phyloP scores from a whole-genome alignment of 2,113 vertebrate species.

The Lampris megalopsis region DNA sequence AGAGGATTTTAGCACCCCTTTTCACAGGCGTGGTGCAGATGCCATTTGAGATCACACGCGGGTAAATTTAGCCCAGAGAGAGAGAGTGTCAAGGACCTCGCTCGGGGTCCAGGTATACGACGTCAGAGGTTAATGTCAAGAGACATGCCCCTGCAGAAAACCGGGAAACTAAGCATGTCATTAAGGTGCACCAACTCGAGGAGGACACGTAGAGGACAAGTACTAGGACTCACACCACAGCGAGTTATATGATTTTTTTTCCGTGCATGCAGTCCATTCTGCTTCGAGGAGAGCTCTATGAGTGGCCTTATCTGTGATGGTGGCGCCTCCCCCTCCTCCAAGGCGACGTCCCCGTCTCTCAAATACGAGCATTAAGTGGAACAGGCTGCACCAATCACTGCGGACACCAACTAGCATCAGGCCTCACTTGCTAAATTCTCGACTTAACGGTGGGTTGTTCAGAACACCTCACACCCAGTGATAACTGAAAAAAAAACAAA shows the following conservation, averaged over 20 bases:
- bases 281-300: not conserved
- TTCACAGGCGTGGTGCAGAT: constrained; percentile 57
- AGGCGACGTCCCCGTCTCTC: constrained; percentile 35
- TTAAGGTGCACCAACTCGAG: constrained; percentile 5
- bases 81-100: constrained; percentile 47
- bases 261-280: not conserved
- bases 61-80: constrained; percentile 67
- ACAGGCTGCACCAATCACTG: constrained; percentile 53
- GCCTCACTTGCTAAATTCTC: constrained; percentile 61
- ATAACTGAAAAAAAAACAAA: constrained; percentile 34
- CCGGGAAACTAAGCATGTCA: constrained; percentile 30
- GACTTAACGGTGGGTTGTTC: constrained; percentile 49
- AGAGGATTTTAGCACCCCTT: constrained; percentile 60
- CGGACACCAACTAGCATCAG: constrained; percentile 73
- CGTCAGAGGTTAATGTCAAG: constrained; percentile 19
- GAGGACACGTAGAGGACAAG: constrained; percentile 45
- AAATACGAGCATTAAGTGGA: constrained; percentile 24
- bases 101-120: constrained; percentile 25
- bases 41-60: constrained; percentile 62
- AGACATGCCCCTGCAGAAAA: constrained; percentile 17
- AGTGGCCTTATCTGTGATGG: constrained; percentile 16
- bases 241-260: constrained; percentile 29
- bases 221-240: constrained; percentile 1
- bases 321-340: not conserved
- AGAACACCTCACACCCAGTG: constrained; percentile 54